Conservation (phyloP, 2,797 vertebrate genomes). For the Leuciscus waleckii region DNA sequence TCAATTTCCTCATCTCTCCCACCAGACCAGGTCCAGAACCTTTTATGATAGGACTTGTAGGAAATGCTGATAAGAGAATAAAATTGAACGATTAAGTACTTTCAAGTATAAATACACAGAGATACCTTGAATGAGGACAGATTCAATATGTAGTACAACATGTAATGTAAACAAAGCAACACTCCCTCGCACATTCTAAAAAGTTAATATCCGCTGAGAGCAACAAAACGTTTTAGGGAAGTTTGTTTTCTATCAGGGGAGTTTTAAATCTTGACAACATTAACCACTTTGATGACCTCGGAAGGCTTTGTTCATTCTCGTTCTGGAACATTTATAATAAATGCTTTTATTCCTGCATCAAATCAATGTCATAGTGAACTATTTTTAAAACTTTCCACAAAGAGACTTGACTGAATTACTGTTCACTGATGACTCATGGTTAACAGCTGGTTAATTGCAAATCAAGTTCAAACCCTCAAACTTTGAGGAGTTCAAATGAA, state of each 20-base stretch:
- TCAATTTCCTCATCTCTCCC: constrained; percentile 68
- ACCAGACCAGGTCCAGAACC: constrained; percentile 65
- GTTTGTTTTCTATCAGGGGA: constrained; percentile 22
- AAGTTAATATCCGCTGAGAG: constrained; percentile 2
- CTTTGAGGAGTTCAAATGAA: not conserved
- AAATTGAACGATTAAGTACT: not conserved
- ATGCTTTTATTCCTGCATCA: constrained; percentile 34
- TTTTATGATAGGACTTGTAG: constrained; percentile 80
- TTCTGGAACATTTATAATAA: constrained; percentile 21
- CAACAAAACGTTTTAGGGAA: not conserved
- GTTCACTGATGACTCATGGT: not conserved
- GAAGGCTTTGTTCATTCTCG: constrained; percentile 20
- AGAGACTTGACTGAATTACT: not conserved
- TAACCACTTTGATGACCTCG: constrained; percentile 19
- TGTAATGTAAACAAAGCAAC: constrained; percentile 22
- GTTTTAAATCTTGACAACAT: constrained; percentile 18
- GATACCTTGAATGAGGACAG: not conserved
- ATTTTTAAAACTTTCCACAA: not conserved
- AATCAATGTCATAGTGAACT: constrained; percentile 21
- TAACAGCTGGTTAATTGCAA: not conserved
- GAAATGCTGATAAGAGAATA: constrained; percentile 80
- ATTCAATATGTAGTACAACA: not conserved
- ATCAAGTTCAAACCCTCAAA: not conserved
- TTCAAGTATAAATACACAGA: not conserved
- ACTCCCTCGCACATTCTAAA: not conserved